Percentiles rank a stretch among this genome's conserved stretches.
These are phyloP conservation scores for Gnathochromis pfefferi DNA, from an alignment of 2,113 vertebrate genomes.

Conservation along the genomic window DNA sequence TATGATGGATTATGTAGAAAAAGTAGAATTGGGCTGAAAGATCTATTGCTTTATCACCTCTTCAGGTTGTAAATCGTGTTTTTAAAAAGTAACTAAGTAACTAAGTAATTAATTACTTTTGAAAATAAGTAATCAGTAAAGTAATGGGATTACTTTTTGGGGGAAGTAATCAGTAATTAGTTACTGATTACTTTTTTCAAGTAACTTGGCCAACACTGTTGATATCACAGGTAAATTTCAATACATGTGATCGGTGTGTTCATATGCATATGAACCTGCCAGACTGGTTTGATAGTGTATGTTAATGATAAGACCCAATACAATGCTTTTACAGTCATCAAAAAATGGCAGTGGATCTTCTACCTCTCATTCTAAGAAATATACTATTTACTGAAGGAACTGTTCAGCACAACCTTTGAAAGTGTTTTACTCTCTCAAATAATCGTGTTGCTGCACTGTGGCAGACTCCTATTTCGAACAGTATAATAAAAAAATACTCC, in stretches of 20 bases:
- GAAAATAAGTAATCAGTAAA: too few species aligned
- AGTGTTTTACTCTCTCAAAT: background rate
- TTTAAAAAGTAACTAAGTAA: too few species aligned
- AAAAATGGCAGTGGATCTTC: background rate
- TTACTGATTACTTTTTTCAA: too few species aligned
- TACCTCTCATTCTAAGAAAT: background rate
- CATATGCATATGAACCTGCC: background rate
- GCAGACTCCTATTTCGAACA: background rate
- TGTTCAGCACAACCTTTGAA: background rate
- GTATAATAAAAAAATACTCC: background rate
- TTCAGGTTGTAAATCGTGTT: too few species aligned
- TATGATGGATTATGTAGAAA: too few species aligned
- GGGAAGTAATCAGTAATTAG: too few species aligned
- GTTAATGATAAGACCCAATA: background rate
- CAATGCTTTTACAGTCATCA: background rate
- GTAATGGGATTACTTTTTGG: too few species aligned
- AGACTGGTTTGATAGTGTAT: background rate
- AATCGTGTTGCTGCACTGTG: background rate
- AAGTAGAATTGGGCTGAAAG: too few species aligned
- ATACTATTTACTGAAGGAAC: background rate
- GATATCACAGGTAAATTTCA: background rate
- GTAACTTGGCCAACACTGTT: background rate
- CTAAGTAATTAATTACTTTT: too few species aligned
- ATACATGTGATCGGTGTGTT: background rate
- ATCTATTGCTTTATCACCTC: too few species aligned